Evolutionary conservation across 2,888 invertebrate genomes (phyloP), one percentile per base, ranked within the genome.

Genomic region (Matsumyia berberina): DNA sequence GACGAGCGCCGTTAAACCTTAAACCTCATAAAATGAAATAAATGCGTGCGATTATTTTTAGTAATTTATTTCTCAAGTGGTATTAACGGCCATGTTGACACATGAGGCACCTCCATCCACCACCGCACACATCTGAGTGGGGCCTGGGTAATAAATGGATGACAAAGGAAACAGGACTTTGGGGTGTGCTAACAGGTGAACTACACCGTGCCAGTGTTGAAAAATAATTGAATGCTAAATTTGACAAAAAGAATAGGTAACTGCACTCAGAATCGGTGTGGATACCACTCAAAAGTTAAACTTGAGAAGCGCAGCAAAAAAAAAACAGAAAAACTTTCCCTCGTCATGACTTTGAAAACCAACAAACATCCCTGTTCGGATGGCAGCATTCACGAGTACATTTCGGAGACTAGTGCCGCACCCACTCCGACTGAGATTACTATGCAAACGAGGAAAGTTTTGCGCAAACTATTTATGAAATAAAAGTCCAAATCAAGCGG

Each of bases 1-100:
- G 49, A 49, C 17, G 12, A 35, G 0, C 58, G 72, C 42, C 64
- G 78, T 79, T 85, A 79, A 85, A 79, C 85, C 85, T 85, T 80
- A 80, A 85, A 85, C 85, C 85, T 80, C 85, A 85, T 85, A 85
- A 80, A 85, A 80, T 74, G 80, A 76, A 85, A 85, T 85, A 85
- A 85, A 85, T 85, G 85, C 85, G 85, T 85, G 85, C 80, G 85
- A 85, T 85, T 85, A 85, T 85, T 85, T 85, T 80, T 76, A 57
- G 85, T 85, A 85, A 85, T 85, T 85, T 85, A 85, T 85, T 60
- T 80, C 74, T 85, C 80, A 74, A 80, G 85, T 74, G 74, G 85
- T 76, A 85, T 85, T 85, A 85, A 79, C 83, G 73, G 79, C 58
- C 37, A 64, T 53, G 85, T 85, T 85, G 85, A 85, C 85, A 85